Base-by-base conservation (phyloP, 2,888 invertebrate genomes). In the Drosophila cyrtoloma region DNA sequence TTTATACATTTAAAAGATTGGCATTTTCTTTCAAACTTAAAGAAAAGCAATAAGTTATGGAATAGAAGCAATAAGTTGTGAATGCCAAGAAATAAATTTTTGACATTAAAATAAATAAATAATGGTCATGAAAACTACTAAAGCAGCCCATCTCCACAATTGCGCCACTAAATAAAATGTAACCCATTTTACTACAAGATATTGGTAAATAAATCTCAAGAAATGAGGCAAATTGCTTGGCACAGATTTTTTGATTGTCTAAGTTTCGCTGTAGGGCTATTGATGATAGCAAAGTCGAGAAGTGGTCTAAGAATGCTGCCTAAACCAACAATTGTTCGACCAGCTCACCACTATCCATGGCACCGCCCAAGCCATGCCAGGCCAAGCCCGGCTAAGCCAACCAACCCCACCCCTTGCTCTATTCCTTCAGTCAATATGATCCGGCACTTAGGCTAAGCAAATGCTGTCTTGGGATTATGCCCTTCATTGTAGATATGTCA, bases 401-500 rank as follows among this genome's bases (percentile, higher is more conserved):
- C 33, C 5, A 12, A 19, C 42, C 26, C 26, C 28, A 2, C 12
- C 5, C n/a, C 30, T 19, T 10, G 6, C 22, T 9, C 22, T 35
- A 42, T 37, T 47, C 37, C 64, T 63, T 66, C 62, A 77, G 74
- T 69, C 37, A 37, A 50, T 42, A 39, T 58, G 26, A 57, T 16
- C 39, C 52, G 51, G 50, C 69, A 59, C 63, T 73, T 76, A 63
- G 73, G 70, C 81, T 84, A 75, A 81, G 77, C 84, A 79, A 87
- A 84, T 81, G 82, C 70, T 56, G 72, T 65, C 67, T 37, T 55
- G 60, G 90, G 83, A 82, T 82, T 82, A 86, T 78, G 77, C 81
- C 76, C 69, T 81, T 73, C 72, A 62, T 74, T 86, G 81, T 75
- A 76, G 75, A 75, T 80, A 81, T 83, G 76, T 79, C 75, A 79